Percentiles rank a stretch among this genome's conserved stretches.
Evolutionary conservation across 2,797 vertebrate genomes (phyloP).

Genomic region (Adrianichthys oophorus): DNA sequence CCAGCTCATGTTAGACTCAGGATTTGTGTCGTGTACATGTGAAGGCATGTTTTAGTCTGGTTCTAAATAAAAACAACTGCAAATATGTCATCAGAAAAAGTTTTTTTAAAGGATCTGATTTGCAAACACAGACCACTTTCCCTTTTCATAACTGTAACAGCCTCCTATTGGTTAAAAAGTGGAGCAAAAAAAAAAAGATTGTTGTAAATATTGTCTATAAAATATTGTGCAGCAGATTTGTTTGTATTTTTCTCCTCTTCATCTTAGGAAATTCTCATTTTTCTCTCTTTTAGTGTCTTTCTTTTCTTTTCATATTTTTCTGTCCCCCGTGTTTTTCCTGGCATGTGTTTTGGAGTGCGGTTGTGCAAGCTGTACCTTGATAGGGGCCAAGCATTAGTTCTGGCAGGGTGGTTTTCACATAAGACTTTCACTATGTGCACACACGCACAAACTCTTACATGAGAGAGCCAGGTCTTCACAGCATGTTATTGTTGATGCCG

Average conservation of each 20-base stretch:
- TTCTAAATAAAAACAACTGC: too few species aligned
- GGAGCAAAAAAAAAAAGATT: too few species aligned
- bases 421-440: conserved; percentile 58
- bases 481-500: conserved; percentile 76
- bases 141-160: too few species aligned
- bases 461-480: conserved; percentile 65
- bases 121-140: too few species aligned
- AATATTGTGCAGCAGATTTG: too few species aligned
- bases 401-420: conserved; percentile 72
- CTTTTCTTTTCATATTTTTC: conserved; percentile 20
- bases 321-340: conserved; percentile 50
- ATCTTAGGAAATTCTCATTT: not conserved
- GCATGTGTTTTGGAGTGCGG: conserved; percentile 60
- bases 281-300: conserved; percentile 21
- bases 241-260: not conserved
- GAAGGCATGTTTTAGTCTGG: too few species aligned
- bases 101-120: too few species aligned
- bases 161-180: too few species aligned
- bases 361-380: conserved; percentile 76
- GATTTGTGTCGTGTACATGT: too few species aligned
- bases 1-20: not conserved
- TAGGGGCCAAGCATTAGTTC: conserved; percentile 77
- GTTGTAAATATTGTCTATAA: too few species aligned
- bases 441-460: conserved; percentile 19
- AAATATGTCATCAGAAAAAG: too few species aligned